These are phyloP conservation scores for Rhea pennata DNA, from an alignment of 2,113 vertebrate species.

Conservation along the genomic window DNA sequence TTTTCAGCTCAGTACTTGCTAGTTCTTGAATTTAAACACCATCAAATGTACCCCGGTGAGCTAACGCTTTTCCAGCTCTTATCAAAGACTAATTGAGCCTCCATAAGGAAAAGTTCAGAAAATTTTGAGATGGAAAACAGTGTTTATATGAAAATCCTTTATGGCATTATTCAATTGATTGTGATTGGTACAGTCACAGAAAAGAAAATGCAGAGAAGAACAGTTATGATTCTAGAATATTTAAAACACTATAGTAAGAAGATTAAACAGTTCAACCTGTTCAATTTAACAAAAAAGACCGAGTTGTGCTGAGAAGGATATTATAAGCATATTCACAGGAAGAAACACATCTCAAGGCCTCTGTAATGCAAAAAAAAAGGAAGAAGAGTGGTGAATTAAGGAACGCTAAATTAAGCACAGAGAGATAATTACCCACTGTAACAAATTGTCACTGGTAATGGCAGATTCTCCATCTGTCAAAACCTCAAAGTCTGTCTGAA, in stretches of 20 bases:
- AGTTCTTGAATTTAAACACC: neutral
- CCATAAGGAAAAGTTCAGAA: neutral
- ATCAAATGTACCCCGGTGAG: fast-evolving
- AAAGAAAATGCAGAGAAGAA: neutral
- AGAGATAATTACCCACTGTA: neutral
- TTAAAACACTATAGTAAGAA: neutral
- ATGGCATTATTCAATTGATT: fast-evolving
- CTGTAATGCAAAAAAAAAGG: neutral
- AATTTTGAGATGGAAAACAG: neutral
- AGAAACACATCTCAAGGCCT: neutral
- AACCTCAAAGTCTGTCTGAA: neutral
- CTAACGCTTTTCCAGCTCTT: neutral
- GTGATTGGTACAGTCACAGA: neutral
- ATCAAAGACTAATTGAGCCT: neutral
- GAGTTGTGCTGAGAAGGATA: neutral
- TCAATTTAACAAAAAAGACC: neutral
- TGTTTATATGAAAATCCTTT: neutral
- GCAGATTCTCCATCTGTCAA: neutral
- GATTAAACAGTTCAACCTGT: neutral
- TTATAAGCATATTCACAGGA: neutral
- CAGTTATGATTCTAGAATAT: neutral
- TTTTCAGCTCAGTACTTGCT: neutral
- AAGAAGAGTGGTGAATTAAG: neutral
- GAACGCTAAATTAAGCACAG: neutral
- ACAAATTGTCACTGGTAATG: neutral